These are phyloP conservation scores for Luperina testacea DNA, from an alignment of 2,888 invertebrate genomes.

Conservation along the genomic window DNA sequence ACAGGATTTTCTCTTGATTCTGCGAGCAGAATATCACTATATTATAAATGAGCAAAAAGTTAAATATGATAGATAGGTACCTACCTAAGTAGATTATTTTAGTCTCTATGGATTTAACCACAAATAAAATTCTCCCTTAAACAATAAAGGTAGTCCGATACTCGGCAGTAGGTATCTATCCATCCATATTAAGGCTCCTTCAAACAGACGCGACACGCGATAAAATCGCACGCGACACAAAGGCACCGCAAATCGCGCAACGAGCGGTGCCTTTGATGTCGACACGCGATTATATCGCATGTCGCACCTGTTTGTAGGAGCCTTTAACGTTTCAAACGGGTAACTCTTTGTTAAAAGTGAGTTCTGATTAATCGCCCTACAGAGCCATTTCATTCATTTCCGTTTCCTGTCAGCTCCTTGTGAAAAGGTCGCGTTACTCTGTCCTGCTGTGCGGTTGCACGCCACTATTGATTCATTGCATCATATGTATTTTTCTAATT, in stretches of 20 bases:
- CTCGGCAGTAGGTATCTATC: not conserved
- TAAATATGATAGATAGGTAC: not conserved
- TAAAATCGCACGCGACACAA: too few relatives aligned
- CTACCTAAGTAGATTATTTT: not conserved
- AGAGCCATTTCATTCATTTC: slow-evolving; percentile 43
- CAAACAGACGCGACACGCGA: too few relatives aligned
- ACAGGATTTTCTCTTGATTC: not conserved
- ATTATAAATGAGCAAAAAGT: not conserved
- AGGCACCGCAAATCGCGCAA: too few relatives aligned
- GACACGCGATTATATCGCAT: too few relatives aligned
- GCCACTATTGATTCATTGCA: slow-evolving; percentile 47
- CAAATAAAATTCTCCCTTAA: not conserved
- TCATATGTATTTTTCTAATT: too few relatives aligned
- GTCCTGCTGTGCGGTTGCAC: slow-evolving; percentile 21
- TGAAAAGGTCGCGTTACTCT: slow-evolving; percentile 27
- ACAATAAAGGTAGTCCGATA: not conserved
- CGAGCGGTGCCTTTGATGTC: too few relatives aligned
- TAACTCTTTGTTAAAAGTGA: slow-evolving; percentile 15
- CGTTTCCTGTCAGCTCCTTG: not conserved
- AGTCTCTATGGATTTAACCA: not conserved
- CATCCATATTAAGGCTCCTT: too few relatives aligned
- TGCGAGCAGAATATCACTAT: not conserved
- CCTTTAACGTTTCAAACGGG: not conserved
- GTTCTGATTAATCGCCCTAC: slow-evolving; percentile 21
- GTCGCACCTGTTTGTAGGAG: too few relatives aligned